Evolutionary conservation across 2,113 vertebrate genomes (phyloP).

Genomic region (Mungos mungo): DNA sequence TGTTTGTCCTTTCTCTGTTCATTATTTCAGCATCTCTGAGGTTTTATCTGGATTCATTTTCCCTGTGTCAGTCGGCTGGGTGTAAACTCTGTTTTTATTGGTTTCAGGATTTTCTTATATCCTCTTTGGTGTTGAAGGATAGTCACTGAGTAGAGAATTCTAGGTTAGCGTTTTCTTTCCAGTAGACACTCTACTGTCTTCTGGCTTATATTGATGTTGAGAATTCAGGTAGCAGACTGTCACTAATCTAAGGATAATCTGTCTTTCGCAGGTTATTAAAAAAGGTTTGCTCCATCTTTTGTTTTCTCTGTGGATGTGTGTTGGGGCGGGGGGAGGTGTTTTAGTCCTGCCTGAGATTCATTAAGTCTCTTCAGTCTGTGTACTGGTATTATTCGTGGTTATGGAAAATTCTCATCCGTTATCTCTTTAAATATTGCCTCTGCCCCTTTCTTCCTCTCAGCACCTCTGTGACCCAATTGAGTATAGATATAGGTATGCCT

Average conservation of each 20-base stretch:
- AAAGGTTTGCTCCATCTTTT: constrained; percentile 41
- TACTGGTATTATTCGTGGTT: constrained; percentile 36
- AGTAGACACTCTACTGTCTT: constrained; percentile 31
- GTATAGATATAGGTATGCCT: neutral
- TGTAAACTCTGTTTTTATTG: constrained; percentile 31
- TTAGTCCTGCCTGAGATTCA: constrained; percentile 38
- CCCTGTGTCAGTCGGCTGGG: neutral
- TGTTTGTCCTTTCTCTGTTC: neutral
- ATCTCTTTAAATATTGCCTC: constrained; percentile 37
- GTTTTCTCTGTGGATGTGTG: neutral
- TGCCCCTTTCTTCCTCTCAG: constrained; percentile 32
- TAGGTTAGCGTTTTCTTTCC: constrained; percentile 43
- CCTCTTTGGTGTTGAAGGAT: neutral
- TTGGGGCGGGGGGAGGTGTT: neutral
- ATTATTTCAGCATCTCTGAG: constrained; percentile 28
- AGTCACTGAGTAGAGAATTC: constrained; percentile 36
- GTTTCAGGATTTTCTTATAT: constrained; percentile 40
- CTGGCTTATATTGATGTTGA: neutral
- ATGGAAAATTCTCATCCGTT: constrained; percentile 15
- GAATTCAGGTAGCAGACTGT: constrained; percentile 2
- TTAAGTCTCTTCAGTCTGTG: constrained; percentile 16
- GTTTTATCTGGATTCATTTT: constrained; percentile 42
- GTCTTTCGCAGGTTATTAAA: constrained; percentile 40
- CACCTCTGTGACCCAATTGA: neutral
- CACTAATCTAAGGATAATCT: constrained; percentile 33